phyloP scores from a whole-genome alignment of 2,797 vertebrate species.

The Rhincodon typus region DNA sequence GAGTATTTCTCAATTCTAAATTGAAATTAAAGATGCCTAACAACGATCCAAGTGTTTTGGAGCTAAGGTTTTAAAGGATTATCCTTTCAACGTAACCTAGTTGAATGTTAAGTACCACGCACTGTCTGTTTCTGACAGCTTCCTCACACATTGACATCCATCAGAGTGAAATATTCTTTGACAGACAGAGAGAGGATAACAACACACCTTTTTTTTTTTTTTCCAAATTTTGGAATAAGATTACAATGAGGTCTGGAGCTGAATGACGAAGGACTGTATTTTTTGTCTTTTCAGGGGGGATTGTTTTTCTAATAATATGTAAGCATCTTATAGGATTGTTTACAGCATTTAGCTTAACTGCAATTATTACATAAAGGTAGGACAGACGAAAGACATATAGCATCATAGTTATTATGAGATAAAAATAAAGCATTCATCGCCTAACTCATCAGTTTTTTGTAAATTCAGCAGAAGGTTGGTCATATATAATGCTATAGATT shows the following conservation, averaged over 20 bases:
- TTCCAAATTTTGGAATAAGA: not conserved
- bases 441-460: not conserved
- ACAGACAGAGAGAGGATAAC: not conserved
- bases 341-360: not conserved
- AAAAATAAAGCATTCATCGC: not conserved
- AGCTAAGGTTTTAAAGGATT: conserved; percentile 2
- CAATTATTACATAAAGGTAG: not conserved
- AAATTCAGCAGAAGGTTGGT: too few relatives aligned
- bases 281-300: not conserved
- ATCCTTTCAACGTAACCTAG: conserved; percentile 10
- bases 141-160: not conserved
- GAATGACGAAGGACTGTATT: too few relatives aligned
- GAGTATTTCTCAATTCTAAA: not conserved
- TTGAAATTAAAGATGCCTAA: not conserved
- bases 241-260: too few relatives aligned
- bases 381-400: not conserved
- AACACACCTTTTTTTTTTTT: not conserved
- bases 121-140: not conserved
- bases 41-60: not conserved
- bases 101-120: not conserved
- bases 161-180: not conserved
- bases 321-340: conserved; percentile 11
- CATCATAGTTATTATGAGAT: not conserved
- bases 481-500: too few relatives aligned
- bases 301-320: not conserved